Evolutionary conservation across 2,113 vertebrate genomes (phyloP).

Genomic region (Malurus melanocephalus): DNA sequence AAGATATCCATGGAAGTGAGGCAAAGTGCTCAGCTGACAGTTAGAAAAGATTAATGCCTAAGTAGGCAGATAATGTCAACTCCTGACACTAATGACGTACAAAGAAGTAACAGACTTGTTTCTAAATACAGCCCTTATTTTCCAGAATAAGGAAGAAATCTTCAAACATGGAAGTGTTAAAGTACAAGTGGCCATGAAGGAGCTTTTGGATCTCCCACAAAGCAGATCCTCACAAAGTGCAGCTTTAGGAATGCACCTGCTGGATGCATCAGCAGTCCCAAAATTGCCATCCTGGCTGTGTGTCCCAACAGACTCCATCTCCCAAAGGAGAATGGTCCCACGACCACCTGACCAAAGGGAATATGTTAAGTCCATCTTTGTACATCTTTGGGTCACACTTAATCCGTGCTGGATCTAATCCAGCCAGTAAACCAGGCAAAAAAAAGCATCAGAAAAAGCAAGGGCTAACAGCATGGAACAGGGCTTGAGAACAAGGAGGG

Average conservation of each 20-base stretch:
- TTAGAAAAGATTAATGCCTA: background rate
- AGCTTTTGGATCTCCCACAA: background rate
- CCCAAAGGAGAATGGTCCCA: background rate
- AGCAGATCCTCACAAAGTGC: background rate
- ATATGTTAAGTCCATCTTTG: background rate
- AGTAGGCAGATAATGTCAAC: background rate
- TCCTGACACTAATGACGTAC: background rate
- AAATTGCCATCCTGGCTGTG: background rate
- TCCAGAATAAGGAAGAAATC: background rate
- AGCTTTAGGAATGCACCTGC: background rate
- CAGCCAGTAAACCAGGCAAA: background rate
- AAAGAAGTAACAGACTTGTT: background rate
- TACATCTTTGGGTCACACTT: background rate
- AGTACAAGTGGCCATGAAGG: background rate
- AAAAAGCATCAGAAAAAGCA: background rate
- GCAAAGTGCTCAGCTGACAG: background rate
- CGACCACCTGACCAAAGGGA: background rate
- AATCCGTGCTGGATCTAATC: background rate
- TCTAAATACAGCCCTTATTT: background rate
- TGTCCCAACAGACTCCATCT: background rate
- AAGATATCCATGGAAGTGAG: background rate
- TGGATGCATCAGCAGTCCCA: background rate
- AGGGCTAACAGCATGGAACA: background rate
- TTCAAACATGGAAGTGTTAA: fast-evolving
- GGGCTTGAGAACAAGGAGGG: background rate